Base-by-base conservation (phyloP, 1,140 invertebrate species). In the Euura saliciscinereae region DNA sequence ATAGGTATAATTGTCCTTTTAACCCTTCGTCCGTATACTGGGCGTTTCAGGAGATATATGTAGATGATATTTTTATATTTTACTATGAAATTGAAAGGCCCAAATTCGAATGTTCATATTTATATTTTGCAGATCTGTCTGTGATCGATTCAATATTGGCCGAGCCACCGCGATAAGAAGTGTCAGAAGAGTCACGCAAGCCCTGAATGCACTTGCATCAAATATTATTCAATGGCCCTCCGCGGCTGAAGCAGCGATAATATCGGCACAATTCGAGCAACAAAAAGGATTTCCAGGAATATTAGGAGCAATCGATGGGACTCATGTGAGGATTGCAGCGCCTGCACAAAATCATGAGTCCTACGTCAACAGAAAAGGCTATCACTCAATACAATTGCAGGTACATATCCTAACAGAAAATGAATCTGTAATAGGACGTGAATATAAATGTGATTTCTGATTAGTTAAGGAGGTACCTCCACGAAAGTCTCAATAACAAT, bases 351-450 rank as follows among this genome's bases (percentile, higher is more conserved):
- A 79, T 51, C 71, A 59, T 45, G 73, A 73, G 8, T 66, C 70
- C 10, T 80, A 79, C 43, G 68, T 77, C 13, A 80, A 79, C 68
- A 43, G 78, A n/a, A 79, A 80, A 71, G 74, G 74, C 68, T 74
- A 66, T 73, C 75, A 75, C 75, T 77, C 76, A 46, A 75, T 80
- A 13, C 75, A 28, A 28, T 28, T 28, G 28, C 28, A 28, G 28
- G 28, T 28, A 28, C 28, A 28, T 28, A 28, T 28, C 28, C 28
- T 28, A 28, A 28, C 28, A 28, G 28, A 28, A 6, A 10, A 71
- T 59, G 6, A 71, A 51, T 68, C 3, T 68, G 43, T 68, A 43
- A 13, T 4, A 42, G 28, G 28, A 28, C 28, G 28, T 28, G 28
- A 28, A 28, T 28, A 28, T 28, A 28, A 28, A 28, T 28, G 28